Base-by-base conservation (phyloP, 2,797 vertebrate species). In the Galagoides demidoff region DNA sequence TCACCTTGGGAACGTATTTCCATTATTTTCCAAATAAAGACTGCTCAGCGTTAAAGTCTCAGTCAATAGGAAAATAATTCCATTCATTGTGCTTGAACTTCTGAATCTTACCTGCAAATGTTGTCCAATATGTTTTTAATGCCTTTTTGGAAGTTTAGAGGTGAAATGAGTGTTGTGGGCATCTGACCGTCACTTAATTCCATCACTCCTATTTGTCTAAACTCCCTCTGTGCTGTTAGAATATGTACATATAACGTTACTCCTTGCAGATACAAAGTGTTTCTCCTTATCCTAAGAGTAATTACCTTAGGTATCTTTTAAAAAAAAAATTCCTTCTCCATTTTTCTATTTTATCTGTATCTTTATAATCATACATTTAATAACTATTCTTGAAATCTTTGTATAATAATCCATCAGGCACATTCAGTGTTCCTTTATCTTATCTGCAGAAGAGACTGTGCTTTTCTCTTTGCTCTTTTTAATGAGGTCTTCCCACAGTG, bases 321-420 rank as follows among this genome's bases (percentile, higher is more conserved):
- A 49, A 14, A 63, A 90, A 78, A 86, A 25, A 70, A 83, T 49
- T 25, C 22, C 61, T 94, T 90, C 57, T 83, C 66, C 1, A 29
- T 77, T 93, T 63, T 95, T 78, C 25, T 66, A 7, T 91, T 95
- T 90, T 85, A 92, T 92, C 77, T 95, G 20, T 66, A 71, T 86
- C 86, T 94, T 96, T 79, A 90, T 95, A 93, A 76, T 95, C 89
- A 90, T 74, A 94, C 82, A 78, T 93, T 73, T 83, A 92, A 96
- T 79, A 78, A 86, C 22, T 86, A 22, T 86, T 82, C 70, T 89
- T 95, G 86, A 96, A 92, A 81, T 89, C 81, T 90, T 49, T 63
- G 8, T 39, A n/a, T 73, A 55, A 57, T 63, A 89, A 92, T 81
- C 71, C 34, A 63, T 78, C 70, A 74, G 57, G 19, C 39, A 68